These are phyloP conservation scores for Xanthorhoe spadicearia DNA, from an alignment of 2,888 invertebrate genomes.

Conservation along the genomic window DNA sequence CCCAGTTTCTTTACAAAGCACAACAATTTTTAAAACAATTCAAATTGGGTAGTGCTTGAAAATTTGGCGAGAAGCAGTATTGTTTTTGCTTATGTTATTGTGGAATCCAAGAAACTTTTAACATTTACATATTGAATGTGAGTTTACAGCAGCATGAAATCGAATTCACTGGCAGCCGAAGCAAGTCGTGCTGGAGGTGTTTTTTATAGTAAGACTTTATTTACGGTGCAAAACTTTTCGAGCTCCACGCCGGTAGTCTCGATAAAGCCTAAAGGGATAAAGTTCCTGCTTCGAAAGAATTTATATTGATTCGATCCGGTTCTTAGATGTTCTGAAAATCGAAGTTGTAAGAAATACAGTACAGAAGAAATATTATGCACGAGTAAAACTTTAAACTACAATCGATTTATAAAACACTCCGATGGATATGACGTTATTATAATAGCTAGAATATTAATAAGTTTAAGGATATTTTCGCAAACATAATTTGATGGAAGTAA, in stretches of 20 bases:
- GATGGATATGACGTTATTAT: too few species aligned
- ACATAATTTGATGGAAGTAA: too few species aligned
- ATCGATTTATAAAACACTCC: too few species aligned
- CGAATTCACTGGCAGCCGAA: conserved; percentile 1
- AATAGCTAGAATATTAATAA: too few species aligned
- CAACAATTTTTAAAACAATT: too few species aligned
- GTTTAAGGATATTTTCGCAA: too few species aligned
- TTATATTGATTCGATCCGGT: conserved; percentile 14
- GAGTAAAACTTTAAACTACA: too few species aligned
- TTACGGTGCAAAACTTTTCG: conserved; percentile 20
- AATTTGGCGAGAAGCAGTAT: too few species aligned
- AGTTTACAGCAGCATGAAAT: conserved; percentile 1
- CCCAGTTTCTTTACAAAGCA: background rate
- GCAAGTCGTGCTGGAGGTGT: conserved; percentile 5
- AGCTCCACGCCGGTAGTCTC: conserved; percentile 6
- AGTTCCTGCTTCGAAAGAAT: conserved; percentile 12
- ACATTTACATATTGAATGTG: background rate
- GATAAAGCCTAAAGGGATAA: conserved; percentile 4
- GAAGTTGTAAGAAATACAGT: background rate
- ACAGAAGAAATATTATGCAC: background rate
- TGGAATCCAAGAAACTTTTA: background rate
- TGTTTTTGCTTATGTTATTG: too few species aligned
- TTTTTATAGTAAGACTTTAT: conserved; percentile 5
- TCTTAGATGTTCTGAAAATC: background rate
- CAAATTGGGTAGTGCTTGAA: too few species aligned